Evolutionary conservation across 2,888 invertebrate genomes (phyloP), one percentile per base, ranked within the genome.

Genomic region (Nebria salina): DNA sequence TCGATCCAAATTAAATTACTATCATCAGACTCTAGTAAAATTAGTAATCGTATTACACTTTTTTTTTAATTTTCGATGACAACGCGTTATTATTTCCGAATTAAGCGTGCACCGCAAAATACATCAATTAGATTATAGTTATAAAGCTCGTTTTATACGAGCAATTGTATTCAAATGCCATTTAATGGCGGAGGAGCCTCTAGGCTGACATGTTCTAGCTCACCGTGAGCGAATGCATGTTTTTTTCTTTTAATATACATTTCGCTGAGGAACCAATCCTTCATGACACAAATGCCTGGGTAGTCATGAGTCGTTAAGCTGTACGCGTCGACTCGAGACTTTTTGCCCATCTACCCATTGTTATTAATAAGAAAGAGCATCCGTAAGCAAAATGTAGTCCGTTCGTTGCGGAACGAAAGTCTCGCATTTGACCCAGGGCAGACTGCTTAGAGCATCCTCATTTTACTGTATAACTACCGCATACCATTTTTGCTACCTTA

Each of bases 1-100:
- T 34, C 34, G 2, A 1, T 4, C 0, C 26, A 65, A 66, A 76
- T 76, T 15, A 66, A 76, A 66, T 76, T 76, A 76, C 65, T 76
- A 76, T 76, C 25, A 65, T 65, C 65, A 11, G 34, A 42, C 13
- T 34, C 76, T 76, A 1, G 76, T 65, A 11, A 8, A 54, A 13
- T 13, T 5, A 54, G 54, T 54, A 54, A 54, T 54, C 54, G 54
- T 54, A 54, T 54, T 54, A 54, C 54, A 54, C 11, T 54, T 11
- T 34, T 54, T 54, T 8, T 8, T 20, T 20, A 0, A 20, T 20
- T 20, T 54, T 54, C 54, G 6, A 54, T 54, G 54, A 54, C 54
- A 54, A 8, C 54, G 54, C 8, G 8, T 54, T 0, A 54, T 54
- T 11, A 54, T 54, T 6, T 13, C 54, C 8, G 7, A 54, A 54